Base-by-base conservation (phyloP, 2,888 invertebrate genomes). In the Dexiosoma caninum region DNA sequence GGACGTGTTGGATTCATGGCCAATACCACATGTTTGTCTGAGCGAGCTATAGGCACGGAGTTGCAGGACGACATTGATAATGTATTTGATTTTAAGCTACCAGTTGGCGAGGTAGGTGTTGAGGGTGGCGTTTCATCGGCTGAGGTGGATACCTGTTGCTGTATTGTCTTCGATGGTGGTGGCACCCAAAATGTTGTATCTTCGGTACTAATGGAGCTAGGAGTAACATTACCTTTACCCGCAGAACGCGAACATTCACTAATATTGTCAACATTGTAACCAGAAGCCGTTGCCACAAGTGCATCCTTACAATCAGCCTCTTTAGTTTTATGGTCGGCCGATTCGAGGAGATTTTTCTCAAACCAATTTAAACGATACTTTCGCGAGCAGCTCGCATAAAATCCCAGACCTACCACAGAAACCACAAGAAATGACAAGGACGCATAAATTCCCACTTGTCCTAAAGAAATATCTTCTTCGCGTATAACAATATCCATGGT, bases 281-380 rank as follows among this genome's bases (percentile, higher is more conserved):
- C 88, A 1, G 87, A 87, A 2, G 87, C 86, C 2, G 87, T 87
- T 14, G 85, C 84, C 2, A 91, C 91, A 27, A 92, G 85, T 0
- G 91, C 90, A 85, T 92, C 91, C 32, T 90, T 90, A 81, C 91
- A 91, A 75, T 91, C 90, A 19, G 87, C 89, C 32, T 90, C 86
- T 53, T 90, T 90, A 57, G 88, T 90, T 80, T 87, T 88, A 80
- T 91, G 91, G 37, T 84, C 87, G 19, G 91, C 92, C 0, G 92
- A 90, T 83, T 92, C 92, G 30, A 93, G 86, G 6, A 92, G 87
- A 81, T 91, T 92, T 82, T 92, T 91, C 86, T 93, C 92, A 84
- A 92, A 93, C 93, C 92, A 93, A 86, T 92, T 92, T 42, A 93
- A 89, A 37, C 91, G 89, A 85, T 91, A 92, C 49, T 91, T 90